phyloP scores from a whole-genome alignment of 2,797 vertebrate species.

The Silurus aristotelis region DNA sequence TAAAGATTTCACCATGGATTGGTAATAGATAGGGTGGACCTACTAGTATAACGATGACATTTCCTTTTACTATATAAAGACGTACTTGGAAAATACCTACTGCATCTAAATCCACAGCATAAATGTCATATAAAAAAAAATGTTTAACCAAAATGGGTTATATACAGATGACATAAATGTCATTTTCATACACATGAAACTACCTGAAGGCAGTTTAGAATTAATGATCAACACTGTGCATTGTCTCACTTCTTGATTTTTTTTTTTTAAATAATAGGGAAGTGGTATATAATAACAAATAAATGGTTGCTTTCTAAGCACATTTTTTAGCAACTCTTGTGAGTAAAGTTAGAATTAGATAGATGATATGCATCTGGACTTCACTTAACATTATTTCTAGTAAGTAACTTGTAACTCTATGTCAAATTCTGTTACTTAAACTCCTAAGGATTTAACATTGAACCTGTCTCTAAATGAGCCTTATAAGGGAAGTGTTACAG shows the following conservation, averaged over 20 bases:
- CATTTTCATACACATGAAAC: not conserved
- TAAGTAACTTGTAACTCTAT: not conserved
- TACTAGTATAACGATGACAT: not conserved
- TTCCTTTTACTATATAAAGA: not conserved
- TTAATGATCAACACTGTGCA: not conserved
- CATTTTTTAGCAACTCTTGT: not conserved
- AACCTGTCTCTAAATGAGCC: not conserved
- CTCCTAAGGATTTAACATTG: not conserved
- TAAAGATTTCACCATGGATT: not conserved
- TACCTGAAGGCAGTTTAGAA: not conserved
- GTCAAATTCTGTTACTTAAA: not conserved
- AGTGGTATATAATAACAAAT: not conserved
- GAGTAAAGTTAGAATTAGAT: not conserved
- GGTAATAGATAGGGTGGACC: not conserved
- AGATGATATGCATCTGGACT: not conserved
- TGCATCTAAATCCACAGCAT: not conserved
- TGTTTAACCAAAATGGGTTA: not conserved
- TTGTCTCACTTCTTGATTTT: not conserved
- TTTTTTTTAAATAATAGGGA: not conserved
- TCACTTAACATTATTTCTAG: not conserved
- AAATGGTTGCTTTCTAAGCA: not conserved
- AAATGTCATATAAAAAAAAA: not conserved
- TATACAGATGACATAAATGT: not conserved
- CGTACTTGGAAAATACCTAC: not conserved
- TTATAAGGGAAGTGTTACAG: conserved; percentile 15